These are phyloP conservation scores for Tachyglossus aculeatus DNA, from an alignment of 2,797 vertebrate genomes.

Conservation along the genomic window DNA sequence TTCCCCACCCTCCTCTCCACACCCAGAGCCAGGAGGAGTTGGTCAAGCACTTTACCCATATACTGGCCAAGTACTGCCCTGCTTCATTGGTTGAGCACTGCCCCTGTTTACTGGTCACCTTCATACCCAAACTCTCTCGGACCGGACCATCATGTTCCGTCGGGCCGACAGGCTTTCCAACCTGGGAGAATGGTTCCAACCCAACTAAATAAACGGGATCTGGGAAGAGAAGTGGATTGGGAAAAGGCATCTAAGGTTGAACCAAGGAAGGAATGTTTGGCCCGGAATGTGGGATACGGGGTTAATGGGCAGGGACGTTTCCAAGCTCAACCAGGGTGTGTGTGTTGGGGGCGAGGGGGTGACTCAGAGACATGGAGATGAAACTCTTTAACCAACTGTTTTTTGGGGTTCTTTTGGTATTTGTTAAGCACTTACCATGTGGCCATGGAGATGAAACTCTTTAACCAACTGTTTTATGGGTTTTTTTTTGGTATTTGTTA, in stretches of 20 bases:
- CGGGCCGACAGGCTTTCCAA: background rate
- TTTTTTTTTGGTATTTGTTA: too few species aligned
- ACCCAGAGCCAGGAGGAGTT: too few species aligned
- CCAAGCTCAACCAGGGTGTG: too few species aligned
- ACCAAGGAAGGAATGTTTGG: background rate
- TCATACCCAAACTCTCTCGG: background rate
- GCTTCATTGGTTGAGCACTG: background rate
- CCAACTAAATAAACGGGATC: background rate
- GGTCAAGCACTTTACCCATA: too few species aligned
- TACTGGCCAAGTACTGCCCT: background rate
- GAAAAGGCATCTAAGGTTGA: background rate
- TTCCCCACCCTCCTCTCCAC: too few species aligned
- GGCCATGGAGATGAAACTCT: too few species aligned
- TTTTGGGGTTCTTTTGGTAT: too few species aligned
- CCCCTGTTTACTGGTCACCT: background rate
- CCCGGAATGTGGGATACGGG: background rate
- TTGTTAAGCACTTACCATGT: too few species aligned
- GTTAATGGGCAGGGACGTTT: background rate
- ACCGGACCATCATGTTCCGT: background rate
- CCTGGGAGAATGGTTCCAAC: background rate
- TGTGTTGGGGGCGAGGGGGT: too few species aligned
- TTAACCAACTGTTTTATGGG: too few species aligned
- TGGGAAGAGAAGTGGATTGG: conserved; percentile 1
- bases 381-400: too few species aligned
- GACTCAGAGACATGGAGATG: too few species aligned